Evolutionary conservation across 2,113 vertebrate species (phyloP).

Genomic region (Eurystomus gularis): DNA sequence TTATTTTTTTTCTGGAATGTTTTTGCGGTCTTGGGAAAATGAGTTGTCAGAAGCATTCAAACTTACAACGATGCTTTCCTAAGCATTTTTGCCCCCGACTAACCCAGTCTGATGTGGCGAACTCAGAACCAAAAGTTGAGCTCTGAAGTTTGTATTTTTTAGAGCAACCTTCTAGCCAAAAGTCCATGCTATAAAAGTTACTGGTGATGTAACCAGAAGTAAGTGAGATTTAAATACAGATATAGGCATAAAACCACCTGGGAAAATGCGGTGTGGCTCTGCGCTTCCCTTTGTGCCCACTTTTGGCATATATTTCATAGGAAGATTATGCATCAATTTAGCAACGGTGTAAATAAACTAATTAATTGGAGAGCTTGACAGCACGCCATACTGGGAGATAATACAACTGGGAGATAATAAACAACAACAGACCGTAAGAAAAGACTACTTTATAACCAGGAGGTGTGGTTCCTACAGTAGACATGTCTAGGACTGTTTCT

Average conservation of each 20-base stretch:
- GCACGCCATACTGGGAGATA: neutral
- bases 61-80: neutral
- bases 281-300: neutral
- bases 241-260: neutral
- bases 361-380: slow-evolving; percentile 1
- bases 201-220: neutral
- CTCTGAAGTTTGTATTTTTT: neutral
- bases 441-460: neutral
- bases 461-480: neutral
- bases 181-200: neutral
- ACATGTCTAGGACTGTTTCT: neutral
- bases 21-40: neutral
- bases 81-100: neutral
- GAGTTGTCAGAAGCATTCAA: neutral
- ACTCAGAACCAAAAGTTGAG: neutral
- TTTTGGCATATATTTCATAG: neutral
- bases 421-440: neutral
- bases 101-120: neutral
- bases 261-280: neutral
- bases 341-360: slow-evolving; percentile 35
- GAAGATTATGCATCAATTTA: slow-evolving; percentile 12
- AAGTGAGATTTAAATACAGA: neutral
- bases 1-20: no score
- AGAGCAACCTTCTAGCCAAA: neutral
- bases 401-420: slow-evolving; percentile 8